Base-by-base conservation (phyloP, 2,888 invertebrate genomes). In the Celastrina argiolus region DNA sequence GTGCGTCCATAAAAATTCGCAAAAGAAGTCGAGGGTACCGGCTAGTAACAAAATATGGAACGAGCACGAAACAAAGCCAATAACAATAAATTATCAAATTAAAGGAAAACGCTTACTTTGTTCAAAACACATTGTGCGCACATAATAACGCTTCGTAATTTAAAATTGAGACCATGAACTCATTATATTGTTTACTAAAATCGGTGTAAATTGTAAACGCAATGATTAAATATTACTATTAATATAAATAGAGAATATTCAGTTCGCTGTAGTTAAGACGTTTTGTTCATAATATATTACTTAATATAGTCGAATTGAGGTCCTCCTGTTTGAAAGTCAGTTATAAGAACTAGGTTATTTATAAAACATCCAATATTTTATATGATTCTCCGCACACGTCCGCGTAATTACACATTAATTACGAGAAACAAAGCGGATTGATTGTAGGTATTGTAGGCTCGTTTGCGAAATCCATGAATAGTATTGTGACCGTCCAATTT, bases 401-500 rank as follows among this genome's bases (percentile, higher is more conserved):
- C 12, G 14, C 22, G 12, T 61, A 36, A 39, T 61, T 18, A 22
- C 31, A 34, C 39, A 61, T 36, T 39, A 61, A 61, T 61, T 39
- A 39, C 3, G 36, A 5, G 14, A 22, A 39, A 61, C 61, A 61
- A 39, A 6, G 12, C 18, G 12, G 70, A 69, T 67, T 70, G 68
- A 70, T 70, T 67, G 63, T n/a, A n/a, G n/a, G n/a, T 64, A 67
- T 67, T 68, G 56, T 51, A 66, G 61, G 36, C 39, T 61, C 66
- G 64, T 66, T 69, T 68, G 63, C 66, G 67, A 63, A 71, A 71
- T 59, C 58, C 34, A 45, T 65, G 36, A 66, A 64, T 64, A 59
- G 22, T 36, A 61, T 61, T 68, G 67, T 67, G 63, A 59, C 58
- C 41, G 67, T 56, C 67, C 65, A 56, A 68, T 70, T 71, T 69